phyloP scores from a whole-genome alignment of 2,113 vertebrate species.

The Scomber colias region DNA sequence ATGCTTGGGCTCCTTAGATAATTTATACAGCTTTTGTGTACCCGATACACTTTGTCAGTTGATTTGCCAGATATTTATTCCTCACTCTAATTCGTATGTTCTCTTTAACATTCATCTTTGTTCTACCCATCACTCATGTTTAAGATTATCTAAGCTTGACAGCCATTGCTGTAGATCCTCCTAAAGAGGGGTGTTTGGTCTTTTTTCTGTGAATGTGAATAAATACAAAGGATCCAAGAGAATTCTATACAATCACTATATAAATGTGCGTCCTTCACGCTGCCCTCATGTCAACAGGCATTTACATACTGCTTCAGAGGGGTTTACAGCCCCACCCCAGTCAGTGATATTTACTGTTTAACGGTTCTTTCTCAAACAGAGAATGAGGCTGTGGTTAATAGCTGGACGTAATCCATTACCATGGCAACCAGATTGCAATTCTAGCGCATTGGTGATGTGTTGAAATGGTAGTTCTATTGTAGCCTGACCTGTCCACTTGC shows the following conservation, averaged over 20 bases:
- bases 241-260: background rate
- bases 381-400: too few relatives aligned
- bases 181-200: background rate
- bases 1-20: background rate
- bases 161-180: constrained; percentile 13
- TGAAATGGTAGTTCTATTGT: too few relatives aligned
- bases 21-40: background rate
- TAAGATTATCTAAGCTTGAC: constrained; percentile 32
- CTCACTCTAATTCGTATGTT: background rate
- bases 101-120: background rate
- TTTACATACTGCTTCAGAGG: background rate
- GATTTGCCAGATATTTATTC: background rate
- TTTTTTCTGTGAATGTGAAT: constrained; percentile 22
- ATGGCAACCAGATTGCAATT: too few relatives aligned
- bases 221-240: constrained; percentile 15
- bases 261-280: background rate
- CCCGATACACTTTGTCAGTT: background rate
- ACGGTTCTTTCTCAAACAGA: too few relatives aligned
- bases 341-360: too few relatives aligned
- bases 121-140: constrained; percentile 18
- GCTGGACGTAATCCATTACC: too few relatives aligned
- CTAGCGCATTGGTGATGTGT: too few relatives aligned
- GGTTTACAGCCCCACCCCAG: background rate
- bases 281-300: constrained; percentile 4
- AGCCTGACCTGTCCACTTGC: too few relatives aligned